Evolutionary conservation across 2,113 vertebrate species (phyloP).

Genomic region (Oophaga pumilio): DNA sequence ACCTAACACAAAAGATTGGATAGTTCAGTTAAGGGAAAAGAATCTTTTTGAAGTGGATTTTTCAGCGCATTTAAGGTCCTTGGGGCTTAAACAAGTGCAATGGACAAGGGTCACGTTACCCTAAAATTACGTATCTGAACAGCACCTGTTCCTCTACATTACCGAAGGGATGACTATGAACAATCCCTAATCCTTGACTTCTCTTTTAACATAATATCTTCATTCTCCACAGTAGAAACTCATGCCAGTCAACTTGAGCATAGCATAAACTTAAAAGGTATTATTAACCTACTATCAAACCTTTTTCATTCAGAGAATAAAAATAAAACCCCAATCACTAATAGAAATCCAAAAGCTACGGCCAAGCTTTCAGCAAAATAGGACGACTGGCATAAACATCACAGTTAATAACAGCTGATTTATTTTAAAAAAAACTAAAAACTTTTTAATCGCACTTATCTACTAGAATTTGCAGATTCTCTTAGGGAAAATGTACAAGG

Average conservation of each 20-base stretch:
- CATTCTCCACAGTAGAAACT: slow-evolving; percentile 49
- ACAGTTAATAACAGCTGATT: too few species aligned
- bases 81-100: slow-evolving; percentile 18
- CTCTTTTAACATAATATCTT: slow-evolving; percentile 57
- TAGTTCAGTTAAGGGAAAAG: slow-evolving; percentile 17
- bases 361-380: background rate
- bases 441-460: too few species aligned
- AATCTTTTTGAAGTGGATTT: slow-evolving; percentile 41
- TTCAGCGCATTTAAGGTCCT: slow-evolving; percentile 1
- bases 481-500: too few species aligned
- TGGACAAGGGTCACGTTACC: slow-evolving; percentile 8
- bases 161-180: slow-evolving; percentile 24
- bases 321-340: background rate
- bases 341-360: background rate
- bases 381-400: background rate
- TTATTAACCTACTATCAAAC: background rate
- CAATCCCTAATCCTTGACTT: slow-evolving; percentile 25
- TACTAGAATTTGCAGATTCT: too few species aligned
- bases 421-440: too few species aligned
- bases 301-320: background rate
- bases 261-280: slow-evolving; percentile 35
- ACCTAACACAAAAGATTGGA: background rate
- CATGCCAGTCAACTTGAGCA: slow-evolving; percentile 44
- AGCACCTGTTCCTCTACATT: background rate
- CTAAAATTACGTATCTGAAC: background rate